Percentiles rank a stretch among this genome's conserved stretches.
Evolutionary conservation across 37 sponge, comb jelly and placozoan species (phyloP).

Genomic region (Amphimedon queenslandica): DNA sequence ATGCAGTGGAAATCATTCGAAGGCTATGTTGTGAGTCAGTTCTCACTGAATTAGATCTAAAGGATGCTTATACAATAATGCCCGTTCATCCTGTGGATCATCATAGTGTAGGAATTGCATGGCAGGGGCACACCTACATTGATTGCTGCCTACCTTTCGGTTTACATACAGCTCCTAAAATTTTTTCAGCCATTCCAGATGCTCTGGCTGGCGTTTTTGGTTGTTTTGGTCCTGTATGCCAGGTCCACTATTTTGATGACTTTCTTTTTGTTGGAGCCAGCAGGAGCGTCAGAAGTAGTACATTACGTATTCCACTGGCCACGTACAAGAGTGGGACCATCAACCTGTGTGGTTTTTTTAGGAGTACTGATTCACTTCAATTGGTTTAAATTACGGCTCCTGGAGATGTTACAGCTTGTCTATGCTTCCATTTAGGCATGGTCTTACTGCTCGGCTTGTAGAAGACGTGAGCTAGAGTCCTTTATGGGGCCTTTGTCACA

Average conservation of each 20-base stretch:
- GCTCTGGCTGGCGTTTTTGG: conserved; percentile 1
- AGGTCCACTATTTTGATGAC: conserved; percentile 24
- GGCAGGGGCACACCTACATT: neutral
- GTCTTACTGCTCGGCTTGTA: neutral
- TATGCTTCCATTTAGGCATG: too few species aligned
- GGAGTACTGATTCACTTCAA: neutral
- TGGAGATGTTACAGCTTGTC: too few species aligned
- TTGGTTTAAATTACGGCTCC: too few species aligned
- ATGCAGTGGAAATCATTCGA: conserved; percentile 3
- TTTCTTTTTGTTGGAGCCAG: conserved; percentile 1
- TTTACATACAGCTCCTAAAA: conserved; percentile 15
- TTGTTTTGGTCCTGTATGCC: neutral
- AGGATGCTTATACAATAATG: conserved; percentile 6
- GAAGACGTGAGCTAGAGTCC: neutral
- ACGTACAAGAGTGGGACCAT: neutral
- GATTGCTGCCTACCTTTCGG: conserved; percentile 9
- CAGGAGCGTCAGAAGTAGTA: too few species aligned
- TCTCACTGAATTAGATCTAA: conserved; percentile 7
- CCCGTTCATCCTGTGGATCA: conserved; percentile 15
- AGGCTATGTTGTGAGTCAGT: neutral
- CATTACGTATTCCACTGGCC: neutral
- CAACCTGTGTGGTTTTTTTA: neutral
- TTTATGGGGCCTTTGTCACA: neutral
- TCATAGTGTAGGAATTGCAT: neutral
- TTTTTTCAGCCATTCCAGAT: conserved; percentile 20